Evolutionary conservation across 2,888 invertebrate species (phyloP).

Genomic region (Nomada ferruginata): DNA sequence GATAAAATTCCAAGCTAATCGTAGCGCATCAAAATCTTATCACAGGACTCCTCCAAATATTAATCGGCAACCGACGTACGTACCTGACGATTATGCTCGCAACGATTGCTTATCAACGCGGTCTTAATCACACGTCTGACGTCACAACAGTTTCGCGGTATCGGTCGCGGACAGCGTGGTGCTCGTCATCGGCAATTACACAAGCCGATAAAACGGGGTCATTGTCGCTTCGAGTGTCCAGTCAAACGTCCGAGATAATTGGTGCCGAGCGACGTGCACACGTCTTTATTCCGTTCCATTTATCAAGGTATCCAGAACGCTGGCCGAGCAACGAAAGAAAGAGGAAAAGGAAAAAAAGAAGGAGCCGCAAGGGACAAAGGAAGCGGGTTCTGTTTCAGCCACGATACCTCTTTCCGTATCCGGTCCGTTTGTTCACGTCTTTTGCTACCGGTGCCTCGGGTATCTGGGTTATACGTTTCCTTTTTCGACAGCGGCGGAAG

Average conservation of each 20-base stretch:
- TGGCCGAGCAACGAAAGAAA: not conserved
- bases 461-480: slow-evolving; percentile 50
- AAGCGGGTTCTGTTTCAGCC: slow-evolving; percentile 14
- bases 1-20: not conserved
- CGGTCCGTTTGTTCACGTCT: slow-evolving; percentile 2
- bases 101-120: slow-evolving; percentile 26
- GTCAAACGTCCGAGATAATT: slow-evolving; percentile 23
- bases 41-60: not conserved
- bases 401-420: slow-evolving; percentile 21
- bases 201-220: slow-evolving; percentile 22
- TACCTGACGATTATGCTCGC: slow-evolving; percentile 3
- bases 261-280: not conserved
- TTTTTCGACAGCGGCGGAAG: slow-evolving; percentile 12
- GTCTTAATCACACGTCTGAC: slow-evolving; percentile 48
- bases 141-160: slow-evolving; percentile 26
- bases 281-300: not conserved
- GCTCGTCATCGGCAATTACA: slow-evolving; percentile 24
- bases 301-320: not conserved
- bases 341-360: not conserved
- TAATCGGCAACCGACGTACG: not conserved
- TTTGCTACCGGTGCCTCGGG: slow-evolving; percentile 18
- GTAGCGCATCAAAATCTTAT: not conserved
- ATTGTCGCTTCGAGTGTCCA: slow-evolving; percentile 18
- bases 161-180: not conserved
- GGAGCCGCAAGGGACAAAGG: not conserved